These are phyloP conservation scores for Heliocidaris erythrogramma DNA, from an alignment of 35 echinoderm and acorn worm genomes.

Conservation along the genomic window DNA sequence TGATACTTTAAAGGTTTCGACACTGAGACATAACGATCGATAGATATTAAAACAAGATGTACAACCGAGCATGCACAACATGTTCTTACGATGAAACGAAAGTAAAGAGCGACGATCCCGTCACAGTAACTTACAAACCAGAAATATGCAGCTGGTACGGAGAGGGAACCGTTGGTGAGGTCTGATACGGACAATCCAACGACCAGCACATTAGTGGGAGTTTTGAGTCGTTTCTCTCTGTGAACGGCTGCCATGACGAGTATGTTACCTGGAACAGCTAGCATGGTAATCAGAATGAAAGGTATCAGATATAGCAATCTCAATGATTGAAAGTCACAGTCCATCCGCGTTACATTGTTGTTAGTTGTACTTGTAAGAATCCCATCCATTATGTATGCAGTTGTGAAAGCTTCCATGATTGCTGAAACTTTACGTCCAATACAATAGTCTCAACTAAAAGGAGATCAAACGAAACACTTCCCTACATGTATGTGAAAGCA, in stretches of 20 bases:
- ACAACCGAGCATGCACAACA: constrained; percentile 32
- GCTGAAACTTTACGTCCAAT: background rate
- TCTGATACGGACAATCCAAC: background rate
- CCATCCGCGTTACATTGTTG: background rate
- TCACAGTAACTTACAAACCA: constrained; percentile 36
- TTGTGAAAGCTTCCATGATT: background rate
- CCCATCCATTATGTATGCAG: background rate
- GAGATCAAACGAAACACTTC: too few species aligned
- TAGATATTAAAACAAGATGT: constrained; percentile 5
- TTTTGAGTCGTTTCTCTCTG: background rate
- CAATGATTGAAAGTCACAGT: constrained; percentile 17
- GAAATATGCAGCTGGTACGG: constrained; percentile 23
- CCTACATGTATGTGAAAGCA: too few species aligned
- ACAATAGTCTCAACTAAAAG: too few species aligned
- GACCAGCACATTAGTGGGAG: background rate
- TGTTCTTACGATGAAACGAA: constrained; percentile 19
- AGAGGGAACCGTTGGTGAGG: background rate
- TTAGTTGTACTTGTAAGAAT: background rate
- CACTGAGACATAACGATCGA: background rate
- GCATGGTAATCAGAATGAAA: background rate
- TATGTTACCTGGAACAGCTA: background rate
- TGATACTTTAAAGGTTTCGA: background rate
- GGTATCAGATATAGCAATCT: background rate
- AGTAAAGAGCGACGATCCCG: background rate
- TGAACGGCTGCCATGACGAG: constrained; percentile 11